Evolutionary conservation across 2,888 invertebrate genomes (phyloP), one percentile per base, ranked within the genome.

Genomic region (Orthosia incerta): DNA sequence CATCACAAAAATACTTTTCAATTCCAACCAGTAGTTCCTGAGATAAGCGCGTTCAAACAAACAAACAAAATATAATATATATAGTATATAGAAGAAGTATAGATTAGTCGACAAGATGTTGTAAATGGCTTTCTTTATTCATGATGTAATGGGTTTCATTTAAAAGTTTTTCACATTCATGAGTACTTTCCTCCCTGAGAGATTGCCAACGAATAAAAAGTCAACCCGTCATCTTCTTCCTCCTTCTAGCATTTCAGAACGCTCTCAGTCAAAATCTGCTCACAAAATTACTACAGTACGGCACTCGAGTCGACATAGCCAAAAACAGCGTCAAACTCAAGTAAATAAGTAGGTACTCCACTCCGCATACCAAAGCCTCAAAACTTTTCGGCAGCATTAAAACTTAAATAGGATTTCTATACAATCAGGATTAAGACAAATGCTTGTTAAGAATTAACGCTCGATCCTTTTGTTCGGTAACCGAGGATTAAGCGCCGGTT

Each of bases 401-500:
- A 86, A 86, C 82, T 86, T 83, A 78, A 86, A 83, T 78, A 81
- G 81, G 68, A 84, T 86, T 86, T 86, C 82, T 77, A 85, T 85
- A 85, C 80, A 76, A 79, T 82, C 76, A 60, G 86, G 85, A 86
- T 86, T 86, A 85, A 86, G 87, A 85, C 87, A 86, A 86, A 85
- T 82, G 85, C 82, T 84, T 85, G 84, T 84, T 86, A 86, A 86
- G 77, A 85, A 83, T 88, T 87, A 88, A 83, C 86, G 83, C 81
- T 78, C 70, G 77, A 72, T 85, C 83, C 86, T 86, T 87, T 89
- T 85, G 87, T 84, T 86, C 81, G 85, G 85, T 83, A 85, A 86
- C 83, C 77, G 81, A 86, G 89, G 88, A 90, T 91, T 89, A 90
- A 92, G 88, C 87, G 82, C 73, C 76, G 89, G 90, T 87, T 89